These are phyloP conservation scores for Lutjanus campechanus DNA, from an alignment of 2,797 vertebrate genomes.

Conservation along the genomic window DNA sequence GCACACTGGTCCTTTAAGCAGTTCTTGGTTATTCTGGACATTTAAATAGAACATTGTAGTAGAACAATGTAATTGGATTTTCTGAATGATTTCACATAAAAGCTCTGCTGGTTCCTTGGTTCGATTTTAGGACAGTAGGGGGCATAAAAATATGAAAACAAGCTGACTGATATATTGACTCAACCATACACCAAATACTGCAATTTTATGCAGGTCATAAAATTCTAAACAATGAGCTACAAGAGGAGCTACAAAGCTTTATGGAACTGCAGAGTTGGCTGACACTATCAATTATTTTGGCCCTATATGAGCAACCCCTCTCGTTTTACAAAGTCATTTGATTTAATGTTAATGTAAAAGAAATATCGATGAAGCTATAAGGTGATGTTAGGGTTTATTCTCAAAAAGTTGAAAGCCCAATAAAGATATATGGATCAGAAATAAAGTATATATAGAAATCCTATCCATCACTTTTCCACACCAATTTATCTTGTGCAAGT, in stretches of 20 bases:
- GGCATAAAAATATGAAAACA: slow-evolving; percentile 35
- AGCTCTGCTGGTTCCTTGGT: slow-evolving; percentile 13
- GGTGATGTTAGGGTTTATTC: neutral
- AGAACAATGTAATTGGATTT: slow-evolving; percentile 28
- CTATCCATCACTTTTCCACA: neutral
- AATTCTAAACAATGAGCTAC: slow-evolving; percentile 11
- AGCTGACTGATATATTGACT: slow-evolving; percentile 13
- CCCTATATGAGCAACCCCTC: neutral
- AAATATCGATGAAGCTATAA: slow-evolving; percentile 17
- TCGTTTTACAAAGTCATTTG: neutral
- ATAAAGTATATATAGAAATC: slow-evolving; percentile 5
- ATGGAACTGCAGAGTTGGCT: neutral
- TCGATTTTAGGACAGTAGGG: slow-evolving; percentile 27
- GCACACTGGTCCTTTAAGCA: neutral
- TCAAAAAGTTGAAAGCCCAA: slow-evolving; percentile 8
- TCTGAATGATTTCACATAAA: slow-evolving; percentile 30
- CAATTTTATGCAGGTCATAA: neutral
- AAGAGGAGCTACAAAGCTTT: slow-evolving; percentile 11
- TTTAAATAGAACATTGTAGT: slow-evolving; percentile 15
- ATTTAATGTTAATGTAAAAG: slow-evolving; percentile 15
- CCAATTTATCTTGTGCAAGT: neutral
- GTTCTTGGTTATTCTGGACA: neutral
- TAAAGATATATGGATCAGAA: slow-evolving; percentile 10
- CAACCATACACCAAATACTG: neutral
- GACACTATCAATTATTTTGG: neutral